phyloP scores from a whole-genome alignment of 23 tunicate species.

The Phallusia fumigata region DNA sequence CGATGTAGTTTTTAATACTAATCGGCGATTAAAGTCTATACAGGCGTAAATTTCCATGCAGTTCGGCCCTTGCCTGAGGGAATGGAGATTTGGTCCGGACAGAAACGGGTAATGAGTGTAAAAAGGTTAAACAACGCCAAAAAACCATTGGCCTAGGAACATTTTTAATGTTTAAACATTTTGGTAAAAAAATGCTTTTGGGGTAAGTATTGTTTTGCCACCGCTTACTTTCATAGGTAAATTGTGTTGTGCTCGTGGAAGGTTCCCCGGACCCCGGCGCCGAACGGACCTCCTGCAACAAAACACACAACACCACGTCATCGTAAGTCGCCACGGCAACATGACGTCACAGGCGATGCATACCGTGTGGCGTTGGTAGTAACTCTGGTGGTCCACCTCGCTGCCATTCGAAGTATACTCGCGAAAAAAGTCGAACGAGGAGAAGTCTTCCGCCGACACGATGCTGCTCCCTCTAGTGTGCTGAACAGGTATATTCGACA shows the following conservation, averaged over 20 bases:
- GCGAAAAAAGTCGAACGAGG: neutral
- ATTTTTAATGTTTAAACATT: no score
- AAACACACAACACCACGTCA: neutral
- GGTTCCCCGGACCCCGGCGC: neutral
- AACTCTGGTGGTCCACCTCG: neutral
- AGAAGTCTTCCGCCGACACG: neutral
- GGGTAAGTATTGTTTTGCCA: no score
- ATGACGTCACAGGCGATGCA: neutral
- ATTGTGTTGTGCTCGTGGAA: neutral
- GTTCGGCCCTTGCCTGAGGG: no score
- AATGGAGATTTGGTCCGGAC: no score
- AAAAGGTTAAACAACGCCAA: no score
- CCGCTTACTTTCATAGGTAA: neutral
- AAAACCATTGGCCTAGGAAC: no score
- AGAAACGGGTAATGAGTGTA: no score
- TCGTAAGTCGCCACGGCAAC: neutral
- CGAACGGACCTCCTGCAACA: neutral
- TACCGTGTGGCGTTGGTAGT: neutral
- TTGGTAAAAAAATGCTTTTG: no score
- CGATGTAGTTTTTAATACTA: no score
- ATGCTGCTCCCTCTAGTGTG: conserved; percentile 9
- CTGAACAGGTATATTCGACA: neutral
- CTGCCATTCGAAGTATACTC: neutral
- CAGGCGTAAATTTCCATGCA: no score
- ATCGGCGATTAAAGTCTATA: no score